Conservation (phyloP, 1,140 invertebrate species). For the Acyrthosiphon pisum region DNA sequence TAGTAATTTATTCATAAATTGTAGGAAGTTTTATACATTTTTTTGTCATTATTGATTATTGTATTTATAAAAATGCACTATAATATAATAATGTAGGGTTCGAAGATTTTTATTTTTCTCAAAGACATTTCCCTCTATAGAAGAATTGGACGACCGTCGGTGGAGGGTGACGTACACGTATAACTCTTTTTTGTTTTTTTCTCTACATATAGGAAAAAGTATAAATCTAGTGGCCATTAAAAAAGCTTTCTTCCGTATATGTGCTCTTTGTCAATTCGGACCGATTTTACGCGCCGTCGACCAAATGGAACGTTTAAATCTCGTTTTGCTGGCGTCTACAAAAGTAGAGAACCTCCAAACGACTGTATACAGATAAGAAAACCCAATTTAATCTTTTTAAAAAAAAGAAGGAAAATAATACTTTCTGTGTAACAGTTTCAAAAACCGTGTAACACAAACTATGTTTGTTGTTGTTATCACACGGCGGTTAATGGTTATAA, state of each 20-base stretch:
- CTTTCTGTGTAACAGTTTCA: neutral
- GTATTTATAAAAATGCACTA: neutral
- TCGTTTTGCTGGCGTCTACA: neutral
- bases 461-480: neutral
- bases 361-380: slow-evolving; percentile 32
- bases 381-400: slow-evolving; percentile 14
- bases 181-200: slow-evolving; percentile 16
- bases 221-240: slow-evolving; percentile 53
- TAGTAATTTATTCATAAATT: neutral
- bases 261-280: slow-evolving; percentile 38
- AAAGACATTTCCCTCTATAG: neutral
- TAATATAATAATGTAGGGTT: neutral
- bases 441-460: slow-evolving; percentile 4
- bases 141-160: neutral
- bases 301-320: slow-evolving; percentile 56
- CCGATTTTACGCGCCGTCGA: slow-evolving; percentile 47
- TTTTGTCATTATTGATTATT: neutral
- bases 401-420: neutral
- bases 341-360: slow-evolving; percentile 10
- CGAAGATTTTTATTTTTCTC: neutral
- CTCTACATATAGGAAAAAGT: neutral
- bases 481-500: neutral
- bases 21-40: neutral
- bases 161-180: neutral
- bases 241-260: slow-evolving; percentile 16